Evolutionary conservation across 2,888 invertebrate genomes (phyloP), one percentile per base, ranked within the genome.

Genomic region (Carpatolechia fugitivella): DNA sequence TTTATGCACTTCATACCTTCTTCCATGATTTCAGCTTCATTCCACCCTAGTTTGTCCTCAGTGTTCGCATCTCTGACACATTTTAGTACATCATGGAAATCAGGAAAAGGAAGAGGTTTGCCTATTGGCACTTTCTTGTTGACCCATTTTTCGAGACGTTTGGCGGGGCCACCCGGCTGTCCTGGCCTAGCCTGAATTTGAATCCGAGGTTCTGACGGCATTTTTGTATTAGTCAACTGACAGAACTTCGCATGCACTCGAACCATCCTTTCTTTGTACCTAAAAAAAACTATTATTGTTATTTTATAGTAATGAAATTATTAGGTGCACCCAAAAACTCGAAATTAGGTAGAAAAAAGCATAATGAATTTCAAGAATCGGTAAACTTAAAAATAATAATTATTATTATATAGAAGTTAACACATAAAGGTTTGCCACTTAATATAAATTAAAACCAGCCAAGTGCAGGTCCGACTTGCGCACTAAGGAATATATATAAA

Each of bases 241-340:
- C 94, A 94, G 62, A 94, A 91, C 72, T 93, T 93, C n/a, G 92
- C 90, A 60, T 91, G 85, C 0, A 91, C 86, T 8, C 83, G 73
- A 6, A 88, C 79, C 74, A 91, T 78, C 58, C 91, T 78, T 54
- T 85, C 84, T 64, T 90, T 88, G 60, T 91, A 91, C 59, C 91
- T 91, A 60, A 35, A 74, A 69, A 35, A 7, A 44, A 44, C n/a
- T n/a, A n/a, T 44, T 20, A 20, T 44, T 20, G 7, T 8, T 8
- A 33, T 33, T n/a, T n/a, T n/a, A n/a, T n/a, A n/a, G n/a, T n/a
- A n/a, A n/a, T n/a, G n/a, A n/a, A n/a, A n/a, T n/a, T n/a, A n/a
- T n/a, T n/a, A n/a, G n/a, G n/a, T n/a, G n/a, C n/a, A n/a, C n/a
- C n/a, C n/a, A n/a, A n/a, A n/a, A n/a, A n/a, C n/a, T n/a, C n/a